These are phyloP conservation scores for Sinosuthora webbiana DNA, from an alignment of 2,113 vertebrate genomes.

Conservation along the genomic window DNA sequence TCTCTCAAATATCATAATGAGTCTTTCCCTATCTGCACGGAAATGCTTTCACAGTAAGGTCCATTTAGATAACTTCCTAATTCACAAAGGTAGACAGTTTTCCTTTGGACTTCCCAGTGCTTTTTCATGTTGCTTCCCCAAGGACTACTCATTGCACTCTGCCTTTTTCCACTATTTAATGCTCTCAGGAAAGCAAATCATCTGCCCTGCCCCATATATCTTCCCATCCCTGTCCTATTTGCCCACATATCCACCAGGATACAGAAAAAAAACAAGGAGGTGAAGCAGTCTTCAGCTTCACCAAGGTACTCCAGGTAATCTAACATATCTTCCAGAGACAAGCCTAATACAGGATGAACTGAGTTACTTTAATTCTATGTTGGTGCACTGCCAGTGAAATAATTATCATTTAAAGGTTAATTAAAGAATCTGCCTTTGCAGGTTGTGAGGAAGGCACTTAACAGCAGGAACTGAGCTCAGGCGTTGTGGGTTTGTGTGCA, in stretches of 20 bases:
- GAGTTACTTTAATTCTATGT: conserved; percentile 34
- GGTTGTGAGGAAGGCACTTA: conserved; percentile 59
- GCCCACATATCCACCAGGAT: background rate
- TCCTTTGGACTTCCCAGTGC: background rate
- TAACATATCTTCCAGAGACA: background rate
- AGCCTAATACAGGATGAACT: conserved; percentile 2
- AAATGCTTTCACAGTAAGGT: background rate
- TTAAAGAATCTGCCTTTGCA: conserved; percentile 64
- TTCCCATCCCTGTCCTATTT: background rate
- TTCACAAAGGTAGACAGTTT: background rate
- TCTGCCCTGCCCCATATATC: background rate
- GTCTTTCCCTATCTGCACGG: background rate
- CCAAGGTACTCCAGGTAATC: background rate
- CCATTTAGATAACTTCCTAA: background rate
- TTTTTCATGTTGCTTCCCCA: background rate
- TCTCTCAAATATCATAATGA: background rate
- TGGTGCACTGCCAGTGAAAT: conserved; percentile 59
- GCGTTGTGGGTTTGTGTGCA: conserved; percentile 20
- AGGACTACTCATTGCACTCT: background rate
- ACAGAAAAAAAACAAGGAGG: background rate
- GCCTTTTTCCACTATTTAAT: background rate
- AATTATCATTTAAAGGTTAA: conserved; percentile 75
- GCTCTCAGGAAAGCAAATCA: background rate
- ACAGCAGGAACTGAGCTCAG: conserved; percentile 48
- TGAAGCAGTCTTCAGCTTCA: background rate